A percentile compares a stretch with the other conserved stretches of the same genome.
Conservation (phyloP, 2,888 invertebrate genomes). For the Adelphocoris suturalis region DNA sequence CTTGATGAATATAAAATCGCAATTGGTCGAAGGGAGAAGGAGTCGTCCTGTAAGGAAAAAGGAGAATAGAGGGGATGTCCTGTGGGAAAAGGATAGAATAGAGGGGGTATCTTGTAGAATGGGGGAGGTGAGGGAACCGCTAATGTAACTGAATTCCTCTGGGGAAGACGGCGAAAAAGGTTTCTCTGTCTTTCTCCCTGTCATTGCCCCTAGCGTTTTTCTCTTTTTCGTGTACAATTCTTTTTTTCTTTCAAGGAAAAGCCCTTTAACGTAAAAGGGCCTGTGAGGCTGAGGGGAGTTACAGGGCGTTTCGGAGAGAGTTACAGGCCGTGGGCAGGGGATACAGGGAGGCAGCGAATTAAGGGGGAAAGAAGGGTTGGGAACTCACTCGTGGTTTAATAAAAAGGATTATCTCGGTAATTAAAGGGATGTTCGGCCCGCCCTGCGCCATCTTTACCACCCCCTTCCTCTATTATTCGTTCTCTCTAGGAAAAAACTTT, state of each 20-base stretch:
- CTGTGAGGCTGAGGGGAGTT: not conserved
- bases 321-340: not conserved
- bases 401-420: not conserved
- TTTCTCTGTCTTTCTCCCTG: not conserved
- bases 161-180: not conserved
- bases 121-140: not conserved
- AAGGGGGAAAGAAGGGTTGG: not conserved
- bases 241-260: slow-evolving; percentile 4
- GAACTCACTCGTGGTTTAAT: not conserved
- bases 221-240: not conserved
- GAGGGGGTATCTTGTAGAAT: too few relatives aligned
- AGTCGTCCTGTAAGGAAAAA: too few relatives aligned
- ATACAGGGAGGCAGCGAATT: not conserved
- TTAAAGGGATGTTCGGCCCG: not conserved
- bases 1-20: not conserved
- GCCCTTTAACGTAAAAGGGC: not conserved
- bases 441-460: too few relatives aligned
- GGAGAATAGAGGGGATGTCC: too few relatives aligned
- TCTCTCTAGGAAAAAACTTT: not conserved
- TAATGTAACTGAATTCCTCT: slow-evolving; percentile 24
- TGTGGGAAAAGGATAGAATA: not conserved
- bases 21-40: not conserved
- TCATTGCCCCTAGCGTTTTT: not conserved
- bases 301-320: not conserved
- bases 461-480: too few relatives aligned